Percentiles rank a stretch among this genome's conserved stretches.
Conservation (phyloP, 1,140 invertebrate genomes). For the Lysiphlebus fabarum region DNA sequence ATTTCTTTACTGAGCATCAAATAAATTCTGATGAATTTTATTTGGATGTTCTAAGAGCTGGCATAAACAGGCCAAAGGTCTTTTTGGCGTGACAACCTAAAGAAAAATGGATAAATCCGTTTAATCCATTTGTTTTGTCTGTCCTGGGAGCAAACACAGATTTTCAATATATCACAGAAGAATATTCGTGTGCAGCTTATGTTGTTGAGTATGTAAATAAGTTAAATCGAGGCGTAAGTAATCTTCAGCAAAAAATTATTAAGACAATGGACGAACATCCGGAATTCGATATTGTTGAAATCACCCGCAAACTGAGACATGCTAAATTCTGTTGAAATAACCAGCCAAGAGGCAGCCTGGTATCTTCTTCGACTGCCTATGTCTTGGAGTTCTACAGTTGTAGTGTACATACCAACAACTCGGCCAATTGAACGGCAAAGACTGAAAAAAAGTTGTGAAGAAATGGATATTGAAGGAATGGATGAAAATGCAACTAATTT, state of each 20-base stretch:
- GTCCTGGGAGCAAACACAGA: constrained; percentile 40
- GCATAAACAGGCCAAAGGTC: constrained; percentile 29
- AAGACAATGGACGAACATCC: constrained; percentile 39
- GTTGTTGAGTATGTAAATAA: constrained; percentile 41
- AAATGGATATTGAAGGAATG: constrained; percentile 24
- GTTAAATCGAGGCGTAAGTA: constrained; percentile 36
- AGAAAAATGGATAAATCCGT: constrained; percentile 35
- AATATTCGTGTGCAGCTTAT: constrained; percentile 39
- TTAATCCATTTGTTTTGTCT: constrained; percentile 35
- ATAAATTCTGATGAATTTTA: constrained; percentile 28
- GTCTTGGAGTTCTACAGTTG: constrained; percentile 20
- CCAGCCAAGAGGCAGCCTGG: constrained; percentile 41
- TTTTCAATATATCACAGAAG: constrained; percentile 43
- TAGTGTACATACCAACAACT: constrained; percentile 40
- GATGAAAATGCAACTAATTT: constrained; percentile 30
- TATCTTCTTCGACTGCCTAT: constrained; percentile 38
- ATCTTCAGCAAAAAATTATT: constrained; percentile 37
- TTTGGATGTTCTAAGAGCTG: constrained; percentile 29
- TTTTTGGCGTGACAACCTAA: constrained; percentile 26
- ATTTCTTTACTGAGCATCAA: constrained; percentile 20
- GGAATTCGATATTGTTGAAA: constrained; percentile 36
- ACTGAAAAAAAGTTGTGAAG: constrained; percentile 26
- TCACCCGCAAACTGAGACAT: constrained; percentile 32
- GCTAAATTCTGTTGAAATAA: constrained; percentile 32
- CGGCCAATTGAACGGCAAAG: constrained; percentile 41